Conservation (phyloP, 2,797 vertebrate genomes). For the Peromyscus aztecus region DNA sequence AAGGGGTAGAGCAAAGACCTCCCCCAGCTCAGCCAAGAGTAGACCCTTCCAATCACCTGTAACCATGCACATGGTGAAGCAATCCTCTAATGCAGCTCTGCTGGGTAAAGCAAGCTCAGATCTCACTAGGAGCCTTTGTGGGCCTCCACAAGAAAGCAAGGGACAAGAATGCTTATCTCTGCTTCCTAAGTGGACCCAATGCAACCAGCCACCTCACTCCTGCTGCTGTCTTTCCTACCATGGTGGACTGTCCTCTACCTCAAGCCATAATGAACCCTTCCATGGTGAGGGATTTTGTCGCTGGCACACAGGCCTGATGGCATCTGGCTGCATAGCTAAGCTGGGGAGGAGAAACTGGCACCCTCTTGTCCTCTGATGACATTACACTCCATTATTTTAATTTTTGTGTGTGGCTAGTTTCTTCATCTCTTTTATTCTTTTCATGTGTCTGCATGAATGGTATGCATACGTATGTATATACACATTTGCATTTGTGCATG, state of each 20-base stretch:
- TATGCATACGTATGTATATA: background rate
- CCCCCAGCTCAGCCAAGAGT: too few relatives aligned
- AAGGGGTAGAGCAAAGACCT: too few relatives aligned
- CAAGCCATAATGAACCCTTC: background rate
- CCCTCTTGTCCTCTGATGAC: background rate
- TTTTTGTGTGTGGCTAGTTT: background rate
- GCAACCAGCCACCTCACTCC: background rate
- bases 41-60: too few relatives aligned
- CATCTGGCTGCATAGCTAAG: background rate
- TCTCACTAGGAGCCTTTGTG: too few relatives aligned
- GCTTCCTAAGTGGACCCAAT: background rate
- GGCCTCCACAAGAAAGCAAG: background rate
- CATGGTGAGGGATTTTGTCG: background rate
- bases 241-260: background rate
- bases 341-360: background rate
- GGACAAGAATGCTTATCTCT: background rate
- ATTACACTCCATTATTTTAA: background rate
- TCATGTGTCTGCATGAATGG: background rate
- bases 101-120: too few relatives aligned
- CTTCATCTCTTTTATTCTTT: background rate
- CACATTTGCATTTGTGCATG: background rate
- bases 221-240: background rate
- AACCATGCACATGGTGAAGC: too few relatives aligned
- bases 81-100: too few relatives aligned
- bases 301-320: background rate